Conservation (phyloP, 2,113 vertebrate species). For the Bagarius yarrelli region DNA sequence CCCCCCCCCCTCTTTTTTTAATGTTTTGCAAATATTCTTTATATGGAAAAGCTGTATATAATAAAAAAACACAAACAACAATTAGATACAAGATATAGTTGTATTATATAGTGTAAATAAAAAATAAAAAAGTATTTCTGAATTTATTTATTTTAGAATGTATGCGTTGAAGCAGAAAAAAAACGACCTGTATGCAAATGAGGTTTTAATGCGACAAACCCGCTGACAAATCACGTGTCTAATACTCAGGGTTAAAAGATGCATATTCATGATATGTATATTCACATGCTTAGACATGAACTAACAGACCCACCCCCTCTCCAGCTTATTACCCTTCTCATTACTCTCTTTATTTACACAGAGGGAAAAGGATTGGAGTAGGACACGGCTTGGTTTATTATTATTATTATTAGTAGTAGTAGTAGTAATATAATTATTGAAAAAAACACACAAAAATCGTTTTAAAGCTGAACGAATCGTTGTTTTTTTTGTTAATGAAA, state of each 20-base stretch:
- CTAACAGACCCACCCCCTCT: conserved; percentile 35
- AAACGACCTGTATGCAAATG: conserved; percentile 19
- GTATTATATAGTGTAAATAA: background rate
- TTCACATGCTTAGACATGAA: conserved; percentile 54
- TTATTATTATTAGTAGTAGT: background rate
- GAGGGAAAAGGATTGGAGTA: conserved; percentile 23
- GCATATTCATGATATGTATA: conserved; percentile 60
- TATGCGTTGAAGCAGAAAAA: conserved; percentile 4
- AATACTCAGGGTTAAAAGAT: conserved; percentile 53
- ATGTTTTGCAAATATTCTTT: too few relatives aligned
- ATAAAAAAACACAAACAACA: too few relatives aligned
- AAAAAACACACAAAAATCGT: background rate
- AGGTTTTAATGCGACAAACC: conserved; percentile 41
- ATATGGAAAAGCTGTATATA: too few relatives aligned
- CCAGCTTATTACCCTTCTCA: conserved; percentile 47
- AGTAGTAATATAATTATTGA: background rate
- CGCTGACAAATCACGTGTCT: conserved; percentile 44
- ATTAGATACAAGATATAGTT: too few relatives aligned
- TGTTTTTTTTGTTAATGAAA: too few relatives aligned
- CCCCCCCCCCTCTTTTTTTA: too few relatives aligned
- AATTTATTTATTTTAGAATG: background rate
- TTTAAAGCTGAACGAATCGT: background rate
- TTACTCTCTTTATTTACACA: conserved; percentile 47
- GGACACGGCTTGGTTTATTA: background rate
- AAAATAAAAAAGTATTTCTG: background rate